Evolutionary conservation across 2,888 invertebrate genomes (phyloP).

Genomic region (Tetanocera ferruginea): DNA sequence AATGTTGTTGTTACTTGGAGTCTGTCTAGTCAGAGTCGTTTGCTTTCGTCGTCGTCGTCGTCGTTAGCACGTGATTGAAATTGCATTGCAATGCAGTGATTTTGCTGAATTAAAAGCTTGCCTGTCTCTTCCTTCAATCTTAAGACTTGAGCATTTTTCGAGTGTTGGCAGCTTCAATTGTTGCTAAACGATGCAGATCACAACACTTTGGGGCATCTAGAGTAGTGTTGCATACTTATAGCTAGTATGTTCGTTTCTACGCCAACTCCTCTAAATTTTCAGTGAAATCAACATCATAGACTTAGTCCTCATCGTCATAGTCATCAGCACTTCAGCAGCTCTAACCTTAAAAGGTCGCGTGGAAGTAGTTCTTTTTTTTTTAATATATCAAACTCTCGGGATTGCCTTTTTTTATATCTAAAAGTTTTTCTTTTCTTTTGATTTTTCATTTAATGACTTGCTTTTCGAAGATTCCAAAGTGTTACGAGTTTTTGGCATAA

Average conservation of each 20-base stretch:
- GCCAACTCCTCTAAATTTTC: no score
- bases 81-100: slow-evolving; percentile 61
- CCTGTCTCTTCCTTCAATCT: slow-evolving; percentile 1
- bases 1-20: slow-evolving; percentile 40
- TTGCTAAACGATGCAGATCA: slow-evolving; percentile 36
- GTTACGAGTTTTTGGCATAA: not conserved
- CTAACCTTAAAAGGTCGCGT: slow-evolving; percentile 9
- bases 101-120: slow-evolving; percentile 43
- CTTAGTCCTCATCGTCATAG: not conserved
- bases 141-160: slow-evolving; percentile 31
- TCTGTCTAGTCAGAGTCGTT: slow-evolving; percentile 1
- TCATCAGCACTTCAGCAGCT: not conserved
- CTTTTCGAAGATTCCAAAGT: not conserved
- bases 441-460: slow-evolving; percentile 24
- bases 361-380: not conserved
- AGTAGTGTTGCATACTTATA: no score
- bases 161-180: not conserved
- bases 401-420: not conserved
- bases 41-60: not conserved
- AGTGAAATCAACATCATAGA: not conserved
- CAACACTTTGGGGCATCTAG: slow-evolving; percentile 15
- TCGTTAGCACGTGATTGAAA: slow-evolving; percentile 62
- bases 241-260: no score
- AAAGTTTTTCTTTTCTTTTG: not conserved
- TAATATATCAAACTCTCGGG: not conserved